Percentiles rank a stretch among this genome's conserved stretches.
These are phyloP conservation scores for Hypocryptadius cinnamomeus DNA, from an alignment of 2,113 vertebrate species.

Conservation along the genomic window DNA sequence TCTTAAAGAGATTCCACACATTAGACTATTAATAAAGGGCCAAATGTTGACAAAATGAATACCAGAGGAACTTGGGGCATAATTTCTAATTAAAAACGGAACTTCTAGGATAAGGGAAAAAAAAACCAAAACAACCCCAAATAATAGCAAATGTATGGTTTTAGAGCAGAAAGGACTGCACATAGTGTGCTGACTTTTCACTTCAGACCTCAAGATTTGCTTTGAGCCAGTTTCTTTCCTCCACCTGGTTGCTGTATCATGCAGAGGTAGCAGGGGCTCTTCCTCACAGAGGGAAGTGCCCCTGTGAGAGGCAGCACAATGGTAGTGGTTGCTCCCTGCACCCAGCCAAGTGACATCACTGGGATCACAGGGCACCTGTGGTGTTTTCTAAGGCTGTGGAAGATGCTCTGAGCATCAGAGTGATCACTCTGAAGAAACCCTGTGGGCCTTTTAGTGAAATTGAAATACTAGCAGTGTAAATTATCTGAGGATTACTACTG, in stretches of 20 bases:
- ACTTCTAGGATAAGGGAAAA: not conserved
- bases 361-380: rapidly evolving
- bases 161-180: not conserved
- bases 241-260: not conserved
- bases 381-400: not conserved
- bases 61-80: not conserved
- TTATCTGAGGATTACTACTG: not conserved
- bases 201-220: not conserved
- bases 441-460: not conserved
- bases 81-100: not conserved
- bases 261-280: not conserved
- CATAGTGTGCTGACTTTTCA: not conserved
- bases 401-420: not conserved
- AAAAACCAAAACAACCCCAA: not conserved
- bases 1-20: not conserved
- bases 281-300: not conserved
- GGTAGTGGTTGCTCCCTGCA: not conserved
- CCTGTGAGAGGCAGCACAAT: not conserved
- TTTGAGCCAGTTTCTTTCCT: not conserved
- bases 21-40: not conserved
- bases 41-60: not conserved
- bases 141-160: not conserved
- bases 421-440: not conserved
- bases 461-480: not conserved
- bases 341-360: not conserved